Evolutionary conservation across 2,888 invertebrate genomes (phyloP), one percentile per base, ranked within the genome.

Genomic region (Aporophyla lueneburgensis): DNA sequence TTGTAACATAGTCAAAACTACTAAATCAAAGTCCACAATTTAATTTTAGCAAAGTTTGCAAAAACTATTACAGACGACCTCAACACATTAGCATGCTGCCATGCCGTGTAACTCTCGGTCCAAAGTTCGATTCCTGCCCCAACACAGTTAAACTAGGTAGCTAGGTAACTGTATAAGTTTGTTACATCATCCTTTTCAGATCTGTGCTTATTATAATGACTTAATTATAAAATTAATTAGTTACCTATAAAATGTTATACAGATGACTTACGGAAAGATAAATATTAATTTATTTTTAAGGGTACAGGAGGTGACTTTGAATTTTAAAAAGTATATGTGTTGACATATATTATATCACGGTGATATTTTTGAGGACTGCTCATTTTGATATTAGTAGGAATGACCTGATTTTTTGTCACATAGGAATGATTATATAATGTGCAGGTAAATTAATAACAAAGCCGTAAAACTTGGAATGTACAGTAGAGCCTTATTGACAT

Each of bases 121-220:
- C 82, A 78, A 86, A 88, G 86, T 77, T 82, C 81, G 68, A 76
- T 74, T 76, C 83, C 84, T 56, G 70, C 33, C 69, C 67, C 51
- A 70, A 53, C 33, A 75, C 70, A 56, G 40, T 71, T 69, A 33
- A 59, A 49, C 43, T 65, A 59, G 27, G 27, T 59, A 12, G 72
- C 73, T 71, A 33, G 21, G 33, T 63, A 84, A 83, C 6, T 54
- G 19, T 16, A 43, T 46, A 56, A 16, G 16, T 58, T 75, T 66
- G 62, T 85, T 79, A 83, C 83, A 80, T 87, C 80, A 85, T 79
- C n/a, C n/a, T 77, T 53, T 54, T 12, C 19, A 76, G n/a, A 27
- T 3, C 27, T 53, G 27, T 61, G 43, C 2, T 43, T 76, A 40
- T 54, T 24, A 59, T 59, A 51, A 53, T 33, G 2, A 63, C 24